A percentile compares a stretch with the other conserved stretches of the same genome.
Conservation (phyloP, 1,140 invertebrate genomes). For the Antheraea mylitta region DNA sequence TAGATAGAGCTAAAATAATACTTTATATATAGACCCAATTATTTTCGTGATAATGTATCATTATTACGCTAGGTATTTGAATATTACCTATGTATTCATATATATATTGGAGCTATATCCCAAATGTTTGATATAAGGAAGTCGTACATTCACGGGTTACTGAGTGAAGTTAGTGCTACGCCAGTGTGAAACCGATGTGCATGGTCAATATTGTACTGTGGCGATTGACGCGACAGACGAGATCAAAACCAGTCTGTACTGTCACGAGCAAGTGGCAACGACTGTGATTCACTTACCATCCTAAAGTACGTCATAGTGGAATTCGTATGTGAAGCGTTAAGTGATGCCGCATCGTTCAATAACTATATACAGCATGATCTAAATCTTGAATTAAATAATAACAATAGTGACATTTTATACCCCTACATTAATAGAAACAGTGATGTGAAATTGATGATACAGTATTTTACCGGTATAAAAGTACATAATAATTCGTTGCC, state of each 20-base stretch:
- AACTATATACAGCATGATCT: slow-evolving; percentile 4
- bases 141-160: neutral
- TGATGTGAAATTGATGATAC: slow-evolving; percentile 25
- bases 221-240: neutral
- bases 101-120: neutral
- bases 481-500: slow-evolving; percentile 32
- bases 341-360: neutral
- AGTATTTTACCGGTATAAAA: neutral
- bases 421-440: slow-evolving; percentile 24
- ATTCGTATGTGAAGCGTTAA: neutral
- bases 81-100: neutral
- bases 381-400: slow-evolving; percentile 9
- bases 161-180: neutral
- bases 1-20: neutral
- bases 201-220: neutral
- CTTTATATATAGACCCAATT: neutral
- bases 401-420: neutral
- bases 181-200: neutral
- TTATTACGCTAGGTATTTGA: too few species aligned
- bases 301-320: neutral
- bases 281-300: neutral
- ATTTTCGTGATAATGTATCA: neutral
- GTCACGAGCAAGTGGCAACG: neutral
- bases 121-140: neutral
- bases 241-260: neutral